Base-by-base conservation (phyloP, 2,113 vertebrate genomes). In the Sorex araneus region DNA sequence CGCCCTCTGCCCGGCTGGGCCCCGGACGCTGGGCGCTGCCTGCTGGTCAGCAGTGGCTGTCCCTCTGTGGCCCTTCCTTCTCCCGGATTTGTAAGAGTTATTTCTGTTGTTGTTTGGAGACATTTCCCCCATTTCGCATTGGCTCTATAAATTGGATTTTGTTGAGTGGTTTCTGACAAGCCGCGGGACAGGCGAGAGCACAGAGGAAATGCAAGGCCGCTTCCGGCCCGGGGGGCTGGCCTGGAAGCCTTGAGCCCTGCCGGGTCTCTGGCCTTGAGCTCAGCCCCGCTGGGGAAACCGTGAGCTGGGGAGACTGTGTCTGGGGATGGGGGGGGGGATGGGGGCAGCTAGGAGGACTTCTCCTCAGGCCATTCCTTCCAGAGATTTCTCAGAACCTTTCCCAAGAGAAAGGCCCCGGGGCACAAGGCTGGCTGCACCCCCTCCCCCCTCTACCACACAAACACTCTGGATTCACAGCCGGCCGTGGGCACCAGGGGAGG, bases 121-220 rank as follows among this genome's bases (percentile, higher is more conserved):
- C 50, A 30, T 71, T 82, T 1, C 54, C 28, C 8, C 57, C 30
- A 47, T 77, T 90, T 87, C 75, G 34, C 40, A 34, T 21, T 64
- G 77, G 23, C 36, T 95, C 78, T 74, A 84, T 60, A 87, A 90
- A 82, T 77, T 71, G 81, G 87, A 79, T 87, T 93, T 84, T 81
- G 84, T 75, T 64, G 81, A 83, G 50, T 67, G 45, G n/a, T 77
- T 91, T 76, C 87, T 89, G 84, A 86, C 54, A 79, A 89, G 87
- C 43, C 54, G 80, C 45, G 1, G 2, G 81, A 73, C n/a, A 23
- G 32, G 32, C 28, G 3, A 15, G 43, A 82, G 40, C 40, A 40
- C 40, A 7, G 50, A 71, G n/a, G 84, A 74, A 76, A 73, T 3
- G 6, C 84, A 93, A 93, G 88, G 71, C 81, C 34, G 0, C 74